Percentiles rank a stretch among this genome's conserved stretches.
These are phyloP conservation scores for Otolemur garnettii DNA, from an alignment of 2,113 vertebrate species.

Conservation along the genomic window DNA sequence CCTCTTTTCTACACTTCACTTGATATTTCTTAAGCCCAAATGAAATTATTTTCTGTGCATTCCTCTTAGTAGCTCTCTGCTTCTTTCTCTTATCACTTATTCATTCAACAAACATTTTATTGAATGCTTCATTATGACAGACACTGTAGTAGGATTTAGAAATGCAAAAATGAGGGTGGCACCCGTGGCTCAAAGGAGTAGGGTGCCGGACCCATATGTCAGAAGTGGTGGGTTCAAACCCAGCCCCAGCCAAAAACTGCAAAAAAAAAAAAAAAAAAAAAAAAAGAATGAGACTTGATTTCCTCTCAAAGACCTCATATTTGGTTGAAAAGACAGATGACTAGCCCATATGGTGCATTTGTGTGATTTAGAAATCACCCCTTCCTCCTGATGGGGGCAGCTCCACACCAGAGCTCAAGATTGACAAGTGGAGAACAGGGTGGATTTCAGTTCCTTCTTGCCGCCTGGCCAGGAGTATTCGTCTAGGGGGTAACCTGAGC, in stretches of 20 bases:
- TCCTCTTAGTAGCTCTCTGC: not conserved
- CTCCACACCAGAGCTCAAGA: not conserved
- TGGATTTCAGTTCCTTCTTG: not conserved
- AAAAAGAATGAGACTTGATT: not conserved
- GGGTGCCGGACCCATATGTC: too few relatives aligned
- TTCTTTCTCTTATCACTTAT: not conserved
- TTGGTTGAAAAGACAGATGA: not conserved
- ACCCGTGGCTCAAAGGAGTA: too few relatives aligned
- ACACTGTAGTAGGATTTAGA: not conserved
- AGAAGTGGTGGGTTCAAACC: too few relatives aligned
- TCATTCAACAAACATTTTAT: not conserved
- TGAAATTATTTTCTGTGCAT: not conserved
- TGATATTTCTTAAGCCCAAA: not conserved
- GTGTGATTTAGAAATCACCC: not conserved
- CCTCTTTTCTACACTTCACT: not conserved
- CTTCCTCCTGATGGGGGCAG: not conserved
- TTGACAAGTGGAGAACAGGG: not conserved
- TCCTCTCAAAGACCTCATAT: not conserved
- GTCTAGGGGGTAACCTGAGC: not conserved
- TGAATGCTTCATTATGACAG: not conserved
- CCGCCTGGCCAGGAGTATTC: not conserved
- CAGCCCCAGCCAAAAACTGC: too few relatives aligned
- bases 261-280: too few relatives aligned
- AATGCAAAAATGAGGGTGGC: not conserved
- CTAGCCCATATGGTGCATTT: not conserved